These are phyloP conservation scores for Promerops cafer DNA, from an alignment of 2,113 vertebrate genomes.

Conservation along the genomic window DNA sequence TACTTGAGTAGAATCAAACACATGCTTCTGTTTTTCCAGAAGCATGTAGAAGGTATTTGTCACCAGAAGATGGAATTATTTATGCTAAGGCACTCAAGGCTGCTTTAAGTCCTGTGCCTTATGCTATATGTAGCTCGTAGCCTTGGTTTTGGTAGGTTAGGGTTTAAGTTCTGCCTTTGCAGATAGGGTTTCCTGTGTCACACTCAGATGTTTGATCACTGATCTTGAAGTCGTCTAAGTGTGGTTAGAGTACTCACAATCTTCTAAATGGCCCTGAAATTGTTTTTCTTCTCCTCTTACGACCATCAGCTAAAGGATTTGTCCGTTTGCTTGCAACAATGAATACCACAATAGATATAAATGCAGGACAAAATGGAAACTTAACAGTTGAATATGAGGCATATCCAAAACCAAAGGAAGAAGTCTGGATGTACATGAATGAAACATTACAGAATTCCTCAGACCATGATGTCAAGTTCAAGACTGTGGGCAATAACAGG, in stretches of 20 bases:
- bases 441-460: slow-evolving; percentile 81
- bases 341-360: slow-evolving; percentile 84
- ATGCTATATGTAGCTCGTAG: neutral
- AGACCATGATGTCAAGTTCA: slow-evolving; percentile 83
- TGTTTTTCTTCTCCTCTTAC: neutral
- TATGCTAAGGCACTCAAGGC: neutral
- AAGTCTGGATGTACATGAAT: slow-evolving; percentile 86
- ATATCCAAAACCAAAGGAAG: slow-evolving; percentile 79
- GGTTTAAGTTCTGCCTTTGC: neutral
- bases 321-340: slow-evolving; percentile 72
- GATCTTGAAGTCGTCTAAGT: neutral
- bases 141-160: neutral
- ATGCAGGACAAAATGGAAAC: slow-evolving; percentile 85
- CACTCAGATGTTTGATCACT: neutral
- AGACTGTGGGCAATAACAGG: slow-evolving; percentile 79
- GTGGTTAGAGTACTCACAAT: neutral
- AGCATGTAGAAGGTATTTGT: neutral
- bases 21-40: neutral
- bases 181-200: slow-evolving; percentile 13
- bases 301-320: slow-evolving; percentile 85
- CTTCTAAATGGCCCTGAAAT: neutral
- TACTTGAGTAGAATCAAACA: neutral
- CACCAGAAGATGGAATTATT: neutral
- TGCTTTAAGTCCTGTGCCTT: neutral
- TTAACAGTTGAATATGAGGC: slow-evolving; percentile 83